These are phyloP conservation scores for Caiman crocodilus DNA, from an alignment of 2,797 vertebrate species.

Conservation along the genomic window DNA sequence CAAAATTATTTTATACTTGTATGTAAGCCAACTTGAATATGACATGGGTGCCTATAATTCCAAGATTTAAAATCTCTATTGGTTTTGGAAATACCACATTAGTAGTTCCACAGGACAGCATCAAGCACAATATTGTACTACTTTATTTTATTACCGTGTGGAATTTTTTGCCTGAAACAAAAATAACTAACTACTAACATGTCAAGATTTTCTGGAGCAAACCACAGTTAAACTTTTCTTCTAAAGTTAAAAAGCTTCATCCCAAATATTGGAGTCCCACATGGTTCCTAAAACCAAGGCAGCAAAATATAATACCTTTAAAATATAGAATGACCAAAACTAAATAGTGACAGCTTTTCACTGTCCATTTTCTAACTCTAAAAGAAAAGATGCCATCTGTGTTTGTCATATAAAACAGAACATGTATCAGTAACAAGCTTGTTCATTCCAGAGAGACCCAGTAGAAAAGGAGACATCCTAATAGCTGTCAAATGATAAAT, in stretches of 20 bases:
- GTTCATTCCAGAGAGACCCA: neutral
- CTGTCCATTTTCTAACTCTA: neutral
- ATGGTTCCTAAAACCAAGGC: neutral
- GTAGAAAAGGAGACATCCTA: neutral
- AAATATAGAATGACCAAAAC: neutral
- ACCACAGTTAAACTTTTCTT: neutral
- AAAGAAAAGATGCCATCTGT: neutral
- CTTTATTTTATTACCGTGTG: neutral
- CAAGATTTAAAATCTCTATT: neutral
- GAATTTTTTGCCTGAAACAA: neutral
- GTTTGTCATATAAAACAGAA: neutral
- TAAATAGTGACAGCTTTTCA: neutral
- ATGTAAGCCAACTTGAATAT: neutral
- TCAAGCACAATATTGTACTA: neutral
- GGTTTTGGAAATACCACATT: neutral
- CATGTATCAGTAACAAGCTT: neutral
- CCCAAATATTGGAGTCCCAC: neutral
- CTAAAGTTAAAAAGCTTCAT: fast-evolving
- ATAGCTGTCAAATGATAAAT: neutral
- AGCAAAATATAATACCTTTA: neutral
- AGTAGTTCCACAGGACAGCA: neutral
- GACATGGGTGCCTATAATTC: neutral
- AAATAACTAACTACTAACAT: neutral
- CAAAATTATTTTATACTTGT: neutral
- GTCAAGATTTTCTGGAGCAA: neutral